Percentiles rank a stretch among this genome's conserved stretches.
These are phyloP conservation scores for Nephrocerus scutellatus DNA, from an alignment of 2,888 invertebrate genomes.

Conservation along the genomic window DNA sequence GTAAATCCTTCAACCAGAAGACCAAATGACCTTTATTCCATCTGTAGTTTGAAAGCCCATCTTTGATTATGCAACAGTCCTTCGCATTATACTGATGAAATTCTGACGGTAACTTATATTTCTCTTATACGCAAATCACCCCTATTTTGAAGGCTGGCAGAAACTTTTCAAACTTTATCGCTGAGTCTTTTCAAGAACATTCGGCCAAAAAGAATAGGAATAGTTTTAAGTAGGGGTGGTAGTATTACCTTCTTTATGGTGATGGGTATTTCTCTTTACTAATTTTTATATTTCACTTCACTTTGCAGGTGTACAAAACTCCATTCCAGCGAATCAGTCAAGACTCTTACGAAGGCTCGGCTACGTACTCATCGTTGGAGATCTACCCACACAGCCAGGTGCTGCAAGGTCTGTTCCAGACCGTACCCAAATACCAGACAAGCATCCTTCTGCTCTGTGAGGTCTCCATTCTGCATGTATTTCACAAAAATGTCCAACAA, in stretches of 20 bases:
- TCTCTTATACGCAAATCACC: too few species aligned
- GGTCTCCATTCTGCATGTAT: constrained; percentile 46
- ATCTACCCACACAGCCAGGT: constrained; percentile 46
- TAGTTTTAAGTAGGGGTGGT: background rate
- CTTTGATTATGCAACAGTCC: too few species aligned
- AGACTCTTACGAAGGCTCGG: constrained; percentile 43
- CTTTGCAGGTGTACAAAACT: constrained; percentile 41
- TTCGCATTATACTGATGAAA: too few species aligned
- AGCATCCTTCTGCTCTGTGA: constrained; percentile 44
- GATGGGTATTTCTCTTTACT: background rate
- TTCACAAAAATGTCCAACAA: constrained; percentile 47
- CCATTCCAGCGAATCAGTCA: constrained; percentile 46
- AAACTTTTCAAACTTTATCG: too few species aligned
- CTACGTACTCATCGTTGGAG: constrained; percentile 45
- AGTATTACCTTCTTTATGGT: background rate
- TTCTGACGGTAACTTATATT: too few species aligned
- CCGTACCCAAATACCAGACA: constrained; percentile 44
- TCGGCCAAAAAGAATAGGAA: too few species aligned
- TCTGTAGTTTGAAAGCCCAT: too few species aligned
- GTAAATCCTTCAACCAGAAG: too few species aligned
- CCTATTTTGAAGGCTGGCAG: too few species aligned
- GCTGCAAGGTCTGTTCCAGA: constrained; percentile 44
- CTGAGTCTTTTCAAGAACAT: too few species aligned
- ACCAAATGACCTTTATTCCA: too few species aligned
- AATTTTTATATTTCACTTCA: background rate